Percentiles rank a stretch among this genome's conserved stretches.
Evolutionary conservation across 2,888 invertebrate species (phyloP).

Genomic region (Euplagia quadripunctaria): DNA sequence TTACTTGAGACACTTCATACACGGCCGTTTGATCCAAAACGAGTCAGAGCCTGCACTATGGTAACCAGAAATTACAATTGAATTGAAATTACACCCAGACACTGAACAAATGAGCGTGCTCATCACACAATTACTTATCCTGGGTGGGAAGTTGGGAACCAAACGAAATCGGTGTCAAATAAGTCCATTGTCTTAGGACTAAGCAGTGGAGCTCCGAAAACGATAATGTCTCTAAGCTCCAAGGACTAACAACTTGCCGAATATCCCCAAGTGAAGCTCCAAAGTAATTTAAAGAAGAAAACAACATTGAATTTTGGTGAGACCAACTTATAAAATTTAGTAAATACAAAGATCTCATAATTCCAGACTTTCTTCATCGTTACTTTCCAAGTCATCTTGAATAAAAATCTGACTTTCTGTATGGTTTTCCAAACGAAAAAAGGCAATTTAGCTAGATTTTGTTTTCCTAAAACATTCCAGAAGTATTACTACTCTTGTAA

Average conservation of each 20-base stretch:
- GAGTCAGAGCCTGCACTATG: no score
- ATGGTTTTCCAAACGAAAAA: background rate
- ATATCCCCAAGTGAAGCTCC: background rate
- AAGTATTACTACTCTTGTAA: background rate
- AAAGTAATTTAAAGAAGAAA: background rate
- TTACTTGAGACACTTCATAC: no score
- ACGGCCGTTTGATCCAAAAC: no score
- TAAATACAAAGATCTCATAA: background rate
- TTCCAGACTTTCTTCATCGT: background rate
- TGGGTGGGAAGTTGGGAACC: no score
- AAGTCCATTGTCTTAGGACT: no score
- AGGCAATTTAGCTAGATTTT: background rate
- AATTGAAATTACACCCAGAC: no score
- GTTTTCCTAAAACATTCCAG: background rate
- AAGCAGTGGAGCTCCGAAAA: no score
- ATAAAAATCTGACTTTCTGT: background rate
- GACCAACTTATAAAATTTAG: background rate
- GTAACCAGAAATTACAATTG: no score
- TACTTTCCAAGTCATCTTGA: background rate
- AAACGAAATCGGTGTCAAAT: no score
- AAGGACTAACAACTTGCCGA: background rate
- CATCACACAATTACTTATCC: no score
- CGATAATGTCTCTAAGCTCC: no score
- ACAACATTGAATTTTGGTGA: background rate
- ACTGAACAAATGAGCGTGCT: no score